A percentile compares a stretch with the other conserved stretches of the same genome.
Conservation (phyloP, 2,113 vertebrate genomes). For the Antigone vipio region DNA sequence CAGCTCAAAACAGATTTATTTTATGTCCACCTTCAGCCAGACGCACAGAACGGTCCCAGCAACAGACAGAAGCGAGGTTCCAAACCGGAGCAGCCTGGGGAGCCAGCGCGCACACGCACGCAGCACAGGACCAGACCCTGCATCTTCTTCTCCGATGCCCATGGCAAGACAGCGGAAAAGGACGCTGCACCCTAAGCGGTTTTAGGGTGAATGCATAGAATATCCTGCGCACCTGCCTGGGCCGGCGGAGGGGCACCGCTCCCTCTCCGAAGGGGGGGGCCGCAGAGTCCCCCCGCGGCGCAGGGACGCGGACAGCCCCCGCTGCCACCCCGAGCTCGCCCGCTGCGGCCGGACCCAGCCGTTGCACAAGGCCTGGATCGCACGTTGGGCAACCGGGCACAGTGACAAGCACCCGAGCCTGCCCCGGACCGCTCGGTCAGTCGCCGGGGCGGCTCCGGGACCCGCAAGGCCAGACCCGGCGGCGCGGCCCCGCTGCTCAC, state of each 20-base stretch:
- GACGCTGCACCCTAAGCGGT: rapidly evolving
- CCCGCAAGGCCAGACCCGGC: neutral
- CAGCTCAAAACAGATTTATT: neutral
- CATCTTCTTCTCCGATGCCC: rapidly evolving
- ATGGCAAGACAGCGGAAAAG: rapidly evolving
- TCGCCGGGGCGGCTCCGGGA: too few relatives aligned
- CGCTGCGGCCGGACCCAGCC: too few relatives aligned
- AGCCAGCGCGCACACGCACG: neutral
- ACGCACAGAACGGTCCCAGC: rapidly evolving
- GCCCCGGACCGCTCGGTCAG: neutral
- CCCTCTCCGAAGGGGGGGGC: neutral
- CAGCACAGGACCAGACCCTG: rapidly evolving
- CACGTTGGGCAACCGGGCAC: neutral
- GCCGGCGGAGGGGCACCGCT: rapidly evolving
- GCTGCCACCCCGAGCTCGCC: too few relatives aligned
- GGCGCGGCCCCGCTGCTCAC: too few relatives aligned
- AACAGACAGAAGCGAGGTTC: rapidly evolving
- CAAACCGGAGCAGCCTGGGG: rapidly evolving
- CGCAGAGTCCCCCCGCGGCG: too few relatives aligned
- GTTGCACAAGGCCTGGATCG: neutral
- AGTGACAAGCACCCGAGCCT: neutral
- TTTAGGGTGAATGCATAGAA: rapidly evolving
- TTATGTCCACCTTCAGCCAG: rapidly evolving
- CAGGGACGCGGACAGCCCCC: too few relatives aligned
- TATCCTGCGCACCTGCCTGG: neutral